Conservation (phyloP, 2,113 vertebrate species). For the Gadus macrocephalus region DNA sequence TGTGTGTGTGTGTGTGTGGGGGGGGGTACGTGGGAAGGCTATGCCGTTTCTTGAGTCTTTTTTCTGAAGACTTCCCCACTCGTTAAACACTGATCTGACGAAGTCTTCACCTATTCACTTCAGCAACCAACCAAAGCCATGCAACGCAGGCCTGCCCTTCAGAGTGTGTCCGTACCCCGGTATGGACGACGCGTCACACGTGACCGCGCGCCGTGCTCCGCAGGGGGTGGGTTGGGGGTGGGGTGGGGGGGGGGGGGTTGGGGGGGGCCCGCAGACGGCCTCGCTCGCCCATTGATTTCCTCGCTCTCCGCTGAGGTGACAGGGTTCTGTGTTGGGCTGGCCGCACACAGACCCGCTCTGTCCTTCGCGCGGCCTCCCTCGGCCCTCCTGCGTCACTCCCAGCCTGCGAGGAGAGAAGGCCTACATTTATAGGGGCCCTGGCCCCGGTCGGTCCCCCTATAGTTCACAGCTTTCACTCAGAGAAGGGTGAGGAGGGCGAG, state of each 20-base stretch:
- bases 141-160: too few species aligned
- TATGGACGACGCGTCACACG: conserved; percentile 38
- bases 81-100: too few species aligned
- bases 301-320: conserved; percentile 51
- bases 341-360: conserved; percentile 63
- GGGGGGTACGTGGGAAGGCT: too few species aligned
- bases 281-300: conserved; percentile 46
- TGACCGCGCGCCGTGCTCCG: conserved; percentile 5
- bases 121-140: too few species aligned
- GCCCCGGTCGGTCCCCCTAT: conserved; percentile 50
- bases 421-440: conserved; percentile 63
- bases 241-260: conserved; percentile 17
- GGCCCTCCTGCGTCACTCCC: conserved; percentile 64
- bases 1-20: too few species aligned
- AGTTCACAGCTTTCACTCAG: conserved; percentile 56
- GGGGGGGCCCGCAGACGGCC: not conserved
- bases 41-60: too few species aligned
- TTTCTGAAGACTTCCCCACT: too few species aligned
- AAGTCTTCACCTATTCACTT: too few species aligned
- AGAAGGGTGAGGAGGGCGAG: too few species aligned
- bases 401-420: conserved; percentile 59
- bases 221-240: too few species aligned
- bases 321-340: conserved; percentile 61
- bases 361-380: conserved; percentile 49
- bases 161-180: conserved; percentile 27